Percentiles rank a stretch among this genome's conserved stretches.
These are phyloP conservation scores for Drosophila recens DNA, from an alignment of 2,888 invertebrate genomes.

Conservation along the genomic window DNA sequence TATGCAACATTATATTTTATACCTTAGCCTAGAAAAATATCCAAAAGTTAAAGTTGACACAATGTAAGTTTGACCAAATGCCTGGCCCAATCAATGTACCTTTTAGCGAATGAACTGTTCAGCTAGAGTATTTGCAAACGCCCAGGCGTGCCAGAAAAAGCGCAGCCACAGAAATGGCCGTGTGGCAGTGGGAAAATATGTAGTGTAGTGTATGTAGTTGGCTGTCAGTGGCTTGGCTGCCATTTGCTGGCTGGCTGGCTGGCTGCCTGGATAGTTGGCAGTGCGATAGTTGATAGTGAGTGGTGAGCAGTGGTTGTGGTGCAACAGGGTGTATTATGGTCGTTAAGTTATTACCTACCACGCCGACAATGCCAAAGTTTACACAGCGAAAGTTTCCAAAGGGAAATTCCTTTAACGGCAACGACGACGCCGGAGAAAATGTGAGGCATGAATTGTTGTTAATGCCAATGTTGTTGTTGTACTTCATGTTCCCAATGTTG, in stretches of 20 bases:
- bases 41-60: background rate
- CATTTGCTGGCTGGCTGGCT: slow-evolving; percentile 39
- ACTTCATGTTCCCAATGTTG: slow-evolving; percentile 13
- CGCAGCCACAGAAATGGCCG: slow-evolving; percentile 46
- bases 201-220: slow-evolving; percentile 44
- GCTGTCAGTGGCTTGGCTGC: slow-evolving; percentile 31
- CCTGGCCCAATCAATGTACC: background rate
- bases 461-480: slow-evolving; percentile 50
- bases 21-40: background rate
- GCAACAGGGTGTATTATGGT: slow-evolving; percentile 82
- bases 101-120: background rate
- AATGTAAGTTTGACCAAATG: background rate
- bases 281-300: slow-evolving; percentile 32
- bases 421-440: slow-evolving; percentile 52
- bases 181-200: slow-evolving; percentile 28
- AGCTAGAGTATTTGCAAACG: slow-evolving; percentile 44
- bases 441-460: slow-evolving; percentile 77
- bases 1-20: background rate
- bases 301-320: slow-evolving; percentile 54
- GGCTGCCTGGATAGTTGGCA: slow-evolving; percentile 5
- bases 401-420: slow-evolving; percentile 73
- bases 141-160: slow-evolving; percentile 50
- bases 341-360: slow-evolving; percentile 78
- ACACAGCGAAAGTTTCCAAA: slow-evolving; percentile 71
- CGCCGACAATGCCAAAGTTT: slow-evolving; percentile 76